Conservation (phyloP, 2,113 vertebrate species). For the Macquaria ambigua region DNA sequence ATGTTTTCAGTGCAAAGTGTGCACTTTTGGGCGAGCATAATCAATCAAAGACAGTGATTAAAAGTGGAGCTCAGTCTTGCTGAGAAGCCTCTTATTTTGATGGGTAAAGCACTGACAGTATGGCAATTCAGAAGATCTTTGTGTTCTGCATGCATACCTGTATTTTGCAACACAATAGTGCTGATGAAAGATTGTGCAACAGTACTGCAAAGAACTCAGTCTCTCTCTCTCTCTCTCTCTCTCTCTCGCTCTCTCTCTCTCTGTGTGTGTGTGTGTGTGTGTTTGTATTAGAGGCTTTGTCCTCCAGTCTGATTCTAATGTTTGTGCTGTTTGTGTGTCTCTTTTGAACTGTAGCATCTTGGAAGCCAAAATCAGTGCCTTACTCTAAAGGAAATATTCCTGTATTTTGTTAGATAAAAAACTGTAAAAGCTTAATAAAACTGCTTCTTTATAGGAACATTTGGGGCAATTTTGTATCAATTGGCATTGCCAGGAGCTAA, state of each 20-base stretch:
- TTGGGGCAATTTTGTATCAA: constrained; percentile 56
- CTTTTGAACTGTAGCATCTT: constrained; percentile 19
- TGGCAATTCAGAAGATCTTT: constrained; percentile 64
- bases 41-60: constrained; percentile 81
- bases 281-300: constrained; percentile 22
- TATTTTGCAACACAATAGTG: constrained; percentile 71
- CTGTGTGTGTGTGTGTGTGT: constrained; percentile 3
- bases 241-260: no score
- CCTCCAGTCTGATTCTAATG: constrained; percentile 37
- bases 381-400: constrained; percentile 13
- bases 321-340: constrained; percentile 18
- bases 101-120: constrained; percentile 59
- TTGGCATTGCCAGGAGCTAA: constrained; percentile 40
- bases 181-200: constrained; percentile 77
- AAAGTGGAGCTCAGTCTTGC: constrained; percentile 72
- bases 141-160: constrained; percentile 69
- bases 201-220: constrained; percentile 28
- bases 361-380: constrained; percentile 6
- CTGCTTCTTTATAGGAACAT: constrained; percentile 4
- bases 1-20: constrained; percentile 76
- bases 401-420: constrained; percentile 42
- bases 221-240: background rate
- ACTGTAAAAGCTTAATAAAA: constrained; percentile 21
- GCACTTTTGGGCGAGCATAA: constrained; percentile 69
- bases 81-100: constrained; percentile 75